phyloP scores from a whole-genome alignment of 2,888 invertebrate genomes.

The Syrphus vitripennis region DNA sequence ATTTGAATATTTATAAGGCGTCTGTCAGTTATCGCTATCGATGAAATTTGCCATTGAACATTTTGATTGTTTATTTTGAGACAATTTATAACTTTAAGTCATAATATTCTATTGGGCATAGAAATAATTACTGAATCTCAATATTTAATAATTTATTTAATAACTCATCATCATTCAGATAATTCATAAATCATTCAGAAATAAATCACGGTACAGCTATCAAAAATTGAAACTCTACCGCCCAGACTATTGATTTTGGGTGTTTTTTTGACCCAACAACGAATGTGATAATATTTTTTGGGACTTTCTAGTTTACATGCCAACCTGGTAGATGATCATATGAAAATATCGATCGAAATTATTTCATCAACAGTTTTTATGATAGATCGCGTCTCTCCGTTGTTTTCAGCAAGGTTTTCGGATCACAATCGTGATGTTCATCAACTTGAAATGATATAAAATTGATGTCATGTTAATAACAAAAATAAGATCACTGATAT shows the following conservation, averaged over 20 bases:
- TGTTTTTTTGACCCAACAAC: neutral
- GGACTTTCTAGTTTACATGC: conserved; percentile 11
- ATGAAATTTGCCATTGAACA: no score
- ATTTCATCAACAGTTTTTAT: conserved; percentile 29
- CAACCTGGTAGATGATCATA: conserved; percentile 47
- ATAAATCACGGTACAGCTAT: no score
- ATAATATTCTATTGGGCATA: no score
- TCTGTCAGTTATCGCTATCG: no score
- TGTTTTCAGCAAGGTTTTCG: neutral
- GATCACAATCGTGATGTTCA: neutral
- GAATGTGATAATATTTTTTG: neutral
- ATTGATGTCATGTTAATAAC: neutral
- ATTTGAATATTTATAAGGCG: no score
- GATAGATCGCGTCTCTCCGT: conserved; percentile 28
- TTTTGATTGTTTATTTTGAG: no score
- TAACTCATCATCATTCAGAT: no score
- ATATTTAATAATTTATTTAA: no score
- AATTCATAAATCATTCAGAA: no score
- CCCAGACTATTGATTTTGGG: neutral
- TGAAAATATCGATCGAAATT: conserved; percentile 59
- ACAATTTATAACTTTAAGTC: no score
- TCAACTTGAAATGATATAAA: neutral
- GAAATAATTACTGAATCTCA: no score
- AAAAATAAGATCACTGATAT: neutral
- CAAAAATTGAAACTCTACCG: neutral